These are phyloP conservation scores for Mastomys natalensis DNA, from an alignment of 2,113 vertebrate species.

Conservation along the genomic window DNA sequence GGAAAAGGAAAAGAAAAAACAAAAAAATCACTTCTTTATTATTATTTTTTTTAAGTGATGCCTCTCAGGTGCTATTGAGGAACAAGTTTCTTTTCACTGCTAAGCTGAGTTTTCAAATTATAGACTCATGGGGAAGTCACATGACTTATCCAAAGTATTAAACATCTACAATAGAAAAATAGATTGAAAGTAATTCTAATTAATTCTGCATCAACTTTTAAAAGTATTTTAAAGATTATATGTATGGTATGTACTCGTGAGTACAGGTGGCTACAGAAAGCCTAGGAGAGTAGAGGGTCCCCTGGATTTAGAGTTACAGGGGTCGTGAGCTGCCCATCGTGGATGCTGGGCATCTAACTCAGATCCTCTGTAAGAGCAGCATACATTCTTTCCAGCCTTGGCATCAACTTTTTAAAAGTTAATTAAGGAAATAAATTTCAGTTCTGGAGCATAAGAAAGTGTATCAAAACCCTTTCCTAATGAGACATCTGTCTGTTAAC, in stretches of 20 bases:
- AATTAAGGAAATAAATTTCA: background rate
- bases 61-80: background rate
- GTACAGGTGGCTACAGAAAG: background rate
- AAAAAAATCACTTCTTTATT: background rate
- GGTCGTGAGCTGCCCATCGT: background rate
- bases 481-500: background rate
- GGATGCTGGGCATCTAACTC: no score
- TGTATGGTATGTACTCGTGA: background rate
- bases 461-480: background rate
- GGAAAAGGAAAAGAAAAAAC: no score
- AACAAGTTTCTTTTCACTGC: background rate
- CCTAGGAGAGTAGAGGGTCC: background rate
- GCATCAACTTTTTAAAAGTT: background rate
- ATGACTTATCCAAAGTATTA: no score
- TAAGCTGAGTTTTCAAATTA: background rate
- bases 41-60: background rate
- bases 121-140: background rate
- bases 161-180: background rate
- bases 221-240: background rate
- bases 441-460: background rate
- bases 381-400: background rate
- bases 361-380: background rate
- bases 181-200: background rate
- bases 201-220: background rate
- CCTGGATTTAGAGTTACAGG: background rate